Conservation (phyloP, 2,797 vertebrate species). For the Sebastes paucispinis region DNA sequence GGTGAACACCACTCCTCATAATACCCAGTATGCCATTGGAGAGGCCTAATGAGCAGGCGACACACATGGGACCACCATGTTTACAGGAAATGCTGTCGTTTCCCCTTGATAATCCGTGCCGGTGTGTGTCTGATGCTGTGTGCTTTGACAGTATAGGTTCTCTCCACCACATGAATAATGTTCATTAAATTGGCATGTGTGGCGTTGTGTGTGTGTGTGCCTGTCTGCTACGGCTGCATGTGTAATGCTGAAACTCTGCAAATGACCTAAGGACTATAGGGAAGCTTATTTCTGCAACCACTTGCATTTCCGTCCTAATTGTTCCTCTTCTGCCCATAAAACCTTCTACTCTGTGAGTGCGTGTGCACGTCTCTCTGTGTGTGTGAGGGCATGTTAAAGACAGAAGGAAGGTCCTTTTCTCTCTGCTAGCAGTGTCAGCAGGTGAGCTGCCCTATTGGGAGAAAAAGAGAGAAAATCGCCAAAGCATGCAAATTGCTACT, state of each 20-base stretch:
- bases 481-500: slow-evolving; percentile 81
- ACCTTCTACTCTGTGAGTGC: slow-evolving; percentile 13
- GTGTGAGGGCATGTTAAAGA: slow-evolving; percentile 41
- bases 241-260: slow-evolving; percentile 48
- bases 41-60: slow-evolving; percentile 48
- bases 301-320: slow-evolving; percentile 69
- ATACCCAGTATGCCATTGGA: slow-evolving; percentile 19
- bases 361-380: not conserved
- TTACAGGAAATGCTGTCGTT: slow-evolving; percentile 52
- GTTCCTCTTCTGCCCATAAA: slow-evolving; percentile 55
- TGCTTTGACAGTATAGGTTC: slow-evolving; percentile 6
- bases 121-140: slow-evolving; percentile 6
- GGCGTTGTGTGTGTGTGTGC: not conserved
- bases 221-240: slow-evolving; percentile 18
- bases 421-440: slow-evolving; percentile 77
- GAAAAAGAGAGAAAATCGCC: slow-evolving; percentile 71
- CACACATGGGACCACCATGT: slow-evolving; percentile 32
- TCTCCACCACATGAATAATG: not conserved
- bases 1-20: slow-evolving; percentile 21
- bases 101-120: slow-evolving; percentile 27
- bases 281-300: slow-evolving; percentile 64
- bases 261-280: slow-evolving; percentile 61
- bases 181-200: not conserved
- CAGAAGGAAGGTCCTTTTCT: slow-evolving; percentile 59
- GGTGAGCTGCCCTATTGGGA: slow-evolving; percentile 77